These are phyloP conservation scores for Phyllostomus discolor DNA, from an alignment of 2,113 vertebrate species.

Conservation along the genomic window DNA sequence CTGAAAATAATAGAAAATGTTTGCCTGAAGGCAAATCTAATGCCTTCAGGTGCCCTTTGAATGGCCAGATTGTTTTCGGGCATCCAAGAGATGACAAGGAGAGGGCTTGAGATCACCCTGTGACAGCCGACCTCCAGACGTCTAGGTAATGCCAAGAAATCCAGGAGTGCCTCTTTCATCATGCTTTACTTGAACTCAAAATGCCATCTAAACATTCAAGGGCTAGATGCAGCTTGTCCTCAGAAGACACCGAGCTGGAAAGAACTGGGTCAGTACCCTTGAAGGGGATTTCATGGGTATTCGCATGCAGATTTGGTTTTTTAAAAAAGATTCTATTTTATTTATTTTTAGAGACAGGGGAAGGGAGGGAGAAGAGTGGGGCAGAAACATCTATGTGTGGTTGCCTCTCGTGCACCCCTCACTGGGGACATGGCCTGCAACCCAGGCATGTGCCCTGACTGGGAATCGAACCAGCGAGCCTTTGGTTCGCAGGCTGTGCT, in stretches of 20 bases:
- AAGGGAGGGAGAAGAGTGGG: too few relatives aligned
- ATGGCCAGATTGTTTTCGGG: neutral
- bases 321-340: too few relatives aligned
- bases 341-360: too few relatives aligned
- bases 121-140: neutral
- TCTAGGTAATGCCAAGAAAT: neutral
- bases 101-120: neutral
- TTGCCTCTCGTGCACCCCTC: too few relatives aligned
- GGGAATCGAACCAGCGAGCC: too few relatives aligned
- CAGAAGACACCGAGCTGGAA: neutral
- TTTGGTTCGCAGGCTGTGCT: too few relatives aligned
- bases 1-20: neutral
- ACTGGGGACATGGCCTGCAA: too few relatives aligned
- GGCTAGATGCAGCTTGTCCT: neutral
- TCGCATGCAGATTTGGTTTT: neutral
- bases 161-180: neutral
- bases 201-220: neutral
- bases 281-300: neutral
- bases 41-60: neutral
- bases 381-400: too few relatives aligned
- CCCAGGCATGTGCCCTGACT: too few relatives aligned
- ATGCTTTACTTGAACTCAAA: neutral
- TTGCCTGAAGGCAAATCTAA: neutral
- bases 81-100: neutral
- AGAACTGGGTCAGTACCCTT: neutral